Conservation (phyloP, 2,797 vertebrate genomes). For the Mallotus villosus region DNA sequence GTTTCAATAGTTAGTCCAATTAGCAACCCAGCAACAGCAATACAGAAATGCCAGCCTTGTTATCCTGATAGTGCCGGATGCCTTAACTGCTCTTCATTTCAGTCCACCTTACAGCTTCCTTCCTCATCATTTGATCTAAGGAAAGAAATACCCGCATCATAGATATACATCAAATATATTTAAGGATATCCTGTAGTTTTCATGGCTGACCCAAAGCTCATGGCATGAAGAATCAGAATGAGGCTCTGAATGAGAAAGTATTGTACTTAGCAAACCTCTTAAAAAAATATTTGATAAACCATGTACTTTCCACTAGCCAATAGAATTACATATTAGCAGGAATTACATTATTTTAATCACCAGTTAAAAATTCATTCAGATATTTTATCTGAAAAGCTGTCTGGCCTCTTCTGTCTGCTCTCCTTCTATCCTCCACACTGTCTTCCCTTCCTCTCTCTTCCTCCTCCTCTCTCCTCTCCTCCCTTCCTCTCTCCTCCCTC, state of each 20-base stretch:
- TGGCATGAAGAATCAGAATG: slow-evolving; percentile 55
- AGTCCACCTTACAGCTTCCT: slow-evolving; percentile 33
- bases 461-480: neutral
- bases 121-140: slow-evolving; percentile 15
- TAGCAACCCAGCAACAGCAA: neutral
- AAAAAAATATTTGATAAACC: neutral
- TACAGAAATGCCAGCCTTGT: neutral
- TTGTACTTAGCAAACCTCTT: slow-evolving; percentile 20
- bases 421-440: neutral
- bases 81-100: slow-evolving; percentile 36
- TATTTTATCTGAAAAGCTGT: slow-evolving; percentile 48
- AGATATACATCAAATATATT: slow-evolving; percentile 11
- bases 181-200: slow-evolving; percentile 28
- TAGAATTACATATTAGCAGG: slow-evolving; percentile 5
- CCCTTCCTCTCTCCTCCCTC: neutral
- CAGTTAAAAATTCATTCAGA: slow-evolving; percentile 18
- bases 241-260: slow-evolving; percentile 24
- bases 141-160: slow-evolving; percentile 22
- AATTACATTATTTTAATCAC: neutral
- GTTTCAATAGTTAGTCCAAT: neutral
- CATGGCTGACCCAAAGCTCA: slow-evolving; percentile 46
- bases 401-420: neutral
- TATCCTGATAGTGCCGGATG: neutral
- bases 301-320: neutral
- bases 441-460: slow-evolving; percentile 23